Conservation (phyloP, 2,888 invertebrate species). For the Hofmannophila pseudospretella region DNA sequence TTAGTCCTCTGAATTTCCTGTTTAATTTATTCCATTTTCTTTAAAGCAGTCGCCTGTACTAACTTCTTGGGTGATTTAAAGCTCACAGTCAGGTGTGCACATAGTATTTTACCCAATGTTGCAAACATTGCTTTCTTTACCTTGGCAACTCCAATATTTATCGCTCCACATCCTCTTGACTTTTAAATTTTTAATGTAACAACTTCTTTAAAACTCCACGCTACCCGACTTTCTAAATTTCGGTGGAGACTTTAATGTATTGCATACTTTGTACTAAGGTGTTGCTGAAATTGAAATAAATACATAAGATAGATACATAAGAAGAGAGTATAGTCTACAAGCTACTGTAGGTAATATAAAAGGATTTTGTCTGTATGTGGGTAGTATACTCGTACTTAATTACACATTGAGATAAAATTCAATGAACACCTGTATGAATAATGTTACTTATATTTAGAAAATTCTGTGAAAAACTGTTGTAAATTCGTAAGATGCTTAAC, state of each 20-base stretch:
- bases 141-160: conserved; percentile 29
- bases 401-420: too few relatives aligned
- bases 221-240: conserved; percentile 4
- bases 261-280: conserved; percentile 7
- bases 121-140: conserved; percentile 24
- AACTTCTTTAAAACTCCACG: conserved; percentile 18
- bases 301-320: too few relatives aligned
- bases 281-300: not conserved
- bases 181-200: conserved; percentile 31
- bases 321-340: too few relatives aligned
- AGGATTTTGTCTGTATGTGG: too few relatives aligned
- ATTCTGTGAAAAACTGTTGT: too few relatives aligned
- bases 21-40: conserved; percentile 7
- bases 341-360: too few relatives aligned
- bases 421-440: too few relatives aligned
- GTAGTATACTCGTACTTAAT: too few relatives aligned
- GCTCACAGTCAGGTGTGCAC: conserved; percentile 22
- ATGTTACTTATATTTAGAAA: too few relatives aligned
- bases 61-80: conserved; percentile 29
- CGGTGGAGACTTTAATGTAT: not conserved
- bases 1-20: not conserved
- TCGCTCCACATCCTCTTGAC: conserved; percentile 20
- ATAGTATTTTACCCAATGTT: conserved; percentile 23
- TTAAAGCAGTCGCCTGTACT: conserved; percentile 9
- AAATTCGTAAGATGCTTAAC: too few relatives aligned